These are phyloP conservation scores for Schizotus pectinicornis DNA, from an alignment of 2,888 invertebrate species.

Conservation along the genomic window DNA sequence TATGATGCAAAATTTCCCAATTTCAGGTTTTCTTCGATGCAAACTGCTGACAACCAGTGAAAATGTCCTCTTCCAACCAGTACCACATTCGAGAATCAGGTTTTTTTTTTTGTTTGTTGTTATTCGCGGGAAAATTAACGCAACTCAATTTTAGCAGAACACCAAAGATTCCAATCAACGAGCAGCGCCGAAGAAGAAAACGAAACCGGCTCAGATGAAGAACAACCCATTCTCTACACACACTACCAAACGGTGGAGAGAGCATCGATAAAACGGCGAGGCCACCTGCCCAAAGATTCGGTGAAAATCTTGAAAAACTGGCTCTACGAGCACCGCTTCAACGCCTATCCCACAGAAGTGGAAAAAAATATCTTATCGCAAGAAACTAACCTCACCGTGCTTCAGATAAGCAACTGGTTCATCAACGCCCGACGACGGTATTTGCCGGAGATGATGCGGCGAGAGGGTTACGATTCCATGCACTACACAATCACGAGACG, in stretches of 20 bases:
- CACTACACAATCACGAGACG: conserved; percentile 56
- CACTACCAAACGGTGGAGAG: conserved; percentile 40
- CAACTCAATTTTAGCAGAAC: conserved; percentile 25
- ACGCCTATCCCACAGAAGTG: conserved; percentile 58
- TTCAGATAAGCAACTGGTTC: conserved; percentile 59
- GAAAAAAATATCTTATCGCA: conserved; percentile 56
- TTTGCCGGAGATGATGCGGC: conserved; percentile 57
- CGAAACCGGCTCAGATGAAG: conserved; percentile 45
- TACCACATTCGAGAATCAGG: conserved; percentile 39
- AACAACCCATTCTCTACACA: conserved; percentile 42
- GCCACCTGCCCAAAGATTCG: conserved; percentile 56
- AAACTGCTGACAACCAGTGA: neutral
- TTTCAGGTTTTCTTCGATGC: neutral
- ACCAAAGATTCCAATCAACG: conserved; percentile 44
- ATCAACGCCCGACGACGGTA: conserved; percentile 55
- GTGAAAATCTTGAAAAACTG: conserved; percentile 57
- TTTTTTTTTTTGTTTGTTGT: conserved; percentile 16
- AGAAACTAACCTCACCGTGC: conserved; percentile 55
- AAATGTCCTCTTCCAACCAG: conserved; percentile 40
- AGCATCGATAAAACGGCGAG: conserved; percentile 50
- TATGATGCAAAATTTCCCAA: neutral
- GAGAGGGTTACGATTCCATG: conserved; percentile 57
- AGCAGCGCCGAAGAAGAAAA: conserved; percentile 50
- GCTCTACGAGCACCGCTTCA: conserved; percentile 57
- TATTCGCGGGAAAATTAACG: neutral